Conservation (phyloP, 2,797 vertebrate species). For the Sylvilagus floridanus region DNA sequence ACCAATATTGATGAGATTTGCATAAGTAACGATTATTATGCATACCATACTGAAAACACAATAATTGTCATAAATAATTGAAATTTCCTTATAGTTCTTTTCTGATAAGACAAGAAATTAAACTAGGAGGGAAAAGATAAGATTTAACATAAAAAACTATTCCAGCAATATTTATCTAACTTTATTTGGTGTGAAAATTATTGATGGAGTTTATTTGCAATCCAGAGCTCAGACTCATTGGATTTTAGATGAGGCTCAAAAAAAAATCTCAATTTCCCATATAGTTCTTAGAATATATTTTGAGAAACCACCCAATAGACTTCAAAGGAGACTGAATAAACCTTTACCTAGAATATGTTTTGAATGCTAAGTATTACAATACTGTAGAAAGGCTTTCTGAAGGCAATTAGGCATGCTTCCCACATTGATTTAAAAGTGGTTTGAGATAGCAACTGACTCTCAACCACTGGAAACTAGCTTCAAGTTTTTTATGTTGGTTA, state of each 20-base stretch:
- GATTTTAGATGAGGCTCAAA: not conserved
- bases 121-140: not conserved
- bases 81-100: not conserved
- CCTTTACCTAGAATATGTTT: not conserved
- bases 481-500: not conserved
- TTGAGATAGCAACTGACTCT: not conserved
- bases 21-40: not conserved
- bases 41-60: not conserved
- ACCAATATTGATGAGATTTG: not conserved
- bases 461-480: not conserved
- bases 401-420: not conserved
- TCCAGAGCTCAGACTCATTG: not conserved
- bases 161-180: not conserved
- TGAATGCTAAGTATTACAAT: not conserved
- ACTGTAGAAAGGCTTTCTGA: not conserved
- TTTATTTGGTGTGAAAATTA: constrained; percentile 9
- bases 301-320: not conserved
- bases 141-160: not conserved
- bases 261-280: not conserved
- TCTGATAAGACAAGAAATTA: not conserved
- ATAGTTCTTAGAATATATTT: not conserved
- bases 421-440: not conserved
- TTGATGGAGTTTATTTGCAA: not conserved
- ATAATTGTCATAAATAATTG: not conserved
- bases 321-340: not conserved